These are phyloP conservation scores for Percina caprodes DNA, from an alignment of 2,113 vertebrate genomes.

Conservation along the genomic window DNA sequence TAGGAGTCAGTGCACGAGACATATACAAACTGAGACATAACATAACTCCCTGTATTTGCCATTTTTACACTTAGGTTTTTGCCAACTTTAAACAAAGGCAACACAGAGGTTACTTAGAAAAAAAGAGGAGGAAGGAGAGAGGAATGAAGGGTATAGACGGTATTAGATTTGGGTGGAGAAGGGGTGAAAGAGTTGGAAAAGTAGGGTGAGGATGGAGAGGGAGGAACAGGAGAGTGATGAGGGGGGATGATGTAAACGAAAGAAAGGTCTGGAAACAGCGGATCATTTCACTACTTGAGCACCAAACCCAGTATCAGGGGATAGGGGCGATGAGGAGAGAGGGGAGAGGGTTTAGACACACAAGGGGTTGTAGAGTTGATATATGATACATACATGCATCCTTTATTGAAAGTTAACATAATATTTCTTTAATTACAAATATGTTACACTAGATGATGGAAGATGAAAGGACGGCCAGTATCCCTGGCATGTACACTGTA, in stretches of 20 bases:
- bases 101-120: constrained; percentile 31
- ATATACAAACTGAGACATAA: too few species aligned
- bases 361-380: not conserved
- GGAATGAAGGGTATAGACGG: constrained; percentile 5
- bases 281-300: constrained; percentile 39
- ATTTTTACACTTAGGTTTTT: too few species aligned
- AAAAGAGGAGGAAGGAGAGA: constrained; percentile 10
- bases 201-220: constrained; percentile 13
- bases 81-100: not conserved
- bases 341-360: not conserved
- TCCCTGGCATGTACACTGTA: not conserved
- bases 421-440: not conserved
- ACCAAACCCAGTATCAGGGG: constrained; percentile 51
- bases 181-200: constrained; percentile 39
- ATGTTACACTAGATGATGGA: not conserved
- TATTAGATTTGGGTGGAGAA: constrained; percentile 36
- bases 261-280: constrained; percentile 50
- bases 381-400: not conserved
- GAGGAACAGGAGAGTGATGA: constrained; percentile 1
- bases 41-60: too few species aligned
- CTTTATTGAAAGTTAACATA: too few species aligned
- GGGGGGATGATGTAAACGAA: constrained; percentile 56
- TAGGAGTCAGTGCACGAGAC: too few species aligned
- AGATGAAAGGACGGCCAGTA: not conserved
- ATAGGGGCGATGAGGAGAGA: constrained; percentile 14